Evolutionary conservation across 2,888 invertebrate genomes (phyloP).

Genomic region (Amphipyra berbera): DNA sequence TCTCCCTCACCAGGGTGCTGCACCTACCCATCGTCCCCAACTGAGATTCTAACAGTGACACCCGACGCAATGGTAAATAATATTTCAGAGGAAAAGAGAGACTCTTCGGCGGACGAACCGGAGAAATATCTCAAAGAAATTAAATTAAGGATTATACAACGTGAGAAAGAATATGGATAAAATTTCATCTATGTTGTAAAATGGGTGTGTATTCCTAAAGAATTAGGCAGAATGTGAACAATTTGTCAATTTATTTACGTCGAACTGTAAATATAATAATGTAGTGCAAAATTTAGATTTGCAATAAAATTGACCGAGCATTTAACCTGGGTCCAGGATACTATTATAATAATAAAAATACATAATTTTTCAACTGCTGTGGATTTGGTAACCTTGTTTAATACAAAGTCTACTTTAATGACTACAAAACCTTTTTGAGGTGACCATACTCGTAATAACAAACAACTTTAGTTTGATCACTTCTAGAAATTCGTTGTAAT

Average conservation of each 20-base stretch:
- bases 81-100: conserved; percentile 78
- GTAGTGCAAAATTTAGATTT: neutral
- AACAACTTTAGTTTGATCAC: too few relatives aligned
- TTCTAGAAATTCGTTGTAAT: too few relatives aligned
- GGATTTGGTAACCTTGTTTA: too few relatives aligned
- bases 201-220: neutral
- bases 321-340: neutral
- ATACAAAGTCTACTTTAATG: too few relatives aligned
- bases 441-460: too few relatives aligned
- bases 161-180: conserved; percentile 58
- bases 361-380: too few relatives aligned
- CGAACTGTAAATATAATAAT: conserved; percentile 13
- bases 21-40: conserved; percentile 43
- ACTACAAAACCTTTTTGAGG: too few relatives aligned
- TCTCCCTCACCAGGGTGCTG: conserved; percentile 38
- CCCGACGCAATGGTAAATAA: conserved; percentile 45
- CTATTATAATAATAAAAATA: too few relatives aligned
- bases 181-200: conserved; percentile 8
- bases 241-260: conserved; percentile 18
- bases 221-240: conserved; percentile 8
- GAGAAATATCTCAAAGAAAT: conserved; percentile 76
- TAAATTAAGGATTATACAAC: conserved; percentile 52
- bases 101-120: conserved; percentile 82
- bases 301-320: too few relatives aligned
- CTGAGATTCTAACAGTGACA: conserved; percentile 33